A percentile compares a stretch with the other conserved stretches of the same genome.
These are phyloP conservation scores for Tragopan temminckii DNA, from an alignment of 2,797 vertebrate species.

Conservation along the genomic window DNA sequence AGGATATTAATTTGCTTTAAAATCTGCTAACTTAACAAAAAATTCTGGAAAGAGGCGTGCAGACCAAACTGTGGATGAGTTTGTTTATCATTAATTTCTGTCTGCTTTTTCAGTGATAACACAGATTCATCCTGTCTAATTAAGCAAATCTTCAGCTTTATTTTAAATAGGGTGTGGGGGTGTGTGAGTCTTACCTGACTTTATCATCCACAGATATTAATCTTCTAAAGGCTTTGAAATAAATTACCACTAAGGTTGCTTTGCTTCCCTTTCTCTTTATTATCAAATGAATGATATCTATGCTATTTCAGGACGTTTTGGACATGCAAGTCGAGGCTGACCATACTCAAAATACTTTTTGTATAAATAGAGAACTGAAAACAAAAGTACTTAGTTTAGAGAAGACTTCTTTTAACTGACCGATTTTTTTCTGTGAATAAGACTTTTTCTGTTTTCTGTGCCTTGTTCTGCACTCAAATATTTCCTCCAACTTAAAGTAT, in stretches of 20 bases:
- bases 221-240: conserved; percentile 32
- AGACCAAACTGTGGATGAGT: neutral
- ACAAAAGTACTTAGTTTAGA: neutral
- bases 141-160: neutral
- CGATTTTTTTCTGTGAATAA: neutral
- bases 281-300: neutral
- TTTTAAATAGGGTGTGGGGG: neutral
- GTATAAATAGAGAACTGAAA: neutral
- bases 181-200: neutral
- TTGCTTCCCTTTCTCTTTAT: neutral
- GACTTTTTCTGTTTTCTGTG: neutral
- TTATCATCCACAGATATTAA: neutral
- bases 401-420: neutral
- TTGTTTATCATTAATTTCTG: conserved; percentile 9
- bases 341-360: neutral
- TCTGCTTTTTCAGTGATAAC: neutral
- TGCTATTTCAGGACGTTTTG: neutral
- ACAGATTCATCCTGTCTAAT: neutral
- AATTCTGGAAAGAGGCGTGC: neutral
- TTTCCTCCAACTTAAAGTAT: neutral
- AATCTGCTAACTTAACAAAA: neutral
- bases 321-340: neutral
- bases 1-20: conserved; percentile 2
- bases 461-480: neutral
- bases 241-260: neutral